Conservation (phyloP, 2,113 vertebrate genomes). For the Percina caprodes region DNA sequence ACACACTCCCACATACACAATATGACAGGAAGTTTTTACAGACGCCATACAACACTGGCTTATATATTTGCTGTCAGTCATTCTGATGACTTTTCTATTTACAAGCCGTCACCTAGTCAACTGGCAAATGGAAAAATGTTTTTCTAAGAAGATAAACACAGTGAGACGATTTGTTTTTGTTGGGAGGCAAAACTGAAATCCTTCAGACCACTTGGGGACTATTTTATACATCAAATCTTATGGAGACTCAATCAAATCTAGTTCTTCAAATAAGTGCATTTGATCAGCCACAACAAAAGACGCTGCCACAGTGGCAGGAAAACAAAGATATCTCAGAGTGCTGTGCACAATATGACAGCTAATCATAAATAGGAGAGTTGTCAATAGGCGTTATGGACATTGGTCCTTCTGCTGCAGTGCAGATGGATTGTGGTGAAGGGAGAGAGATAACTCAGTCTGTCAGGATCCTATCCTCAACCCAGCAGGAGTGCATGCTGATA, state of each 20-base stretch:
- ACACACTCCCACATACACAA: conserved; percentile 21
- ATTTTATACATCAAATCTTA: conserved; percentile 31
- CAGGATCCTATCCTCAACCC: conserved; percentile 64
- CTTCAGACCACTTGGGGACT: conserved; percentile 19
- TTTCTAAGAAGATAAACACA: conserved; percentile 40
- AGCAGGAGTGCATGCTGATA: conserved; percentile 66
- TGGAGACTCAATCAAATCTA: conserved; percentile 34
- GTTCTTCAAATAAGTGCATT: conserved; percentile 34
- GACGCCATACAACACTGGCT: conserved; percentile 7
- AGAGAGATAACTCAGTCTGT: conserved; percentile 53
- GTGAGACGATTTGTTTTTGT: conserved; percentile 31
- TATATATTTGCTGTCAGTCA: conserved; percentile 48
- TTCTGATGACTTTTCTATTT: conserved; percentile 48
- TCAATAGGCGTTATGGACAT: conserved; percentile 48
- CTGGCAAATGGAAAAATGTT: conserved; percentile 39
- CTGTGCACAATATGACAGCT: conserved; percentile 41
- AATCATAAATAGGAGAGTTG: conserved; percentile 59
- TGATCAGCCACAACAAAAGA: conserved; percentile 31
- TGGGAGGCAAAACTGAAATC: conserved; percentile 30
- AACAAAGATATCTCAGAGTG: conserved; percentile 42
- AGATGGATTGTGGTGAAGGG: conserved; percentile 46
- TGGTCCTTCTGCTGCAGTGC: conserved; percentile 66
- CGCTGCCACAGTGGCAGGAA: not conserved
- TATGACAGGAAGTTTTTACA: conserved; percentile 28
- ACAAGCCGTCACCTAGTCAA: conserved; percentile 29